These are phyloP conservation scores for Nannospalax galili DNA, from an alignment of 2,113 vertebrate genomes.

Conservation along the genomic window DNA sequence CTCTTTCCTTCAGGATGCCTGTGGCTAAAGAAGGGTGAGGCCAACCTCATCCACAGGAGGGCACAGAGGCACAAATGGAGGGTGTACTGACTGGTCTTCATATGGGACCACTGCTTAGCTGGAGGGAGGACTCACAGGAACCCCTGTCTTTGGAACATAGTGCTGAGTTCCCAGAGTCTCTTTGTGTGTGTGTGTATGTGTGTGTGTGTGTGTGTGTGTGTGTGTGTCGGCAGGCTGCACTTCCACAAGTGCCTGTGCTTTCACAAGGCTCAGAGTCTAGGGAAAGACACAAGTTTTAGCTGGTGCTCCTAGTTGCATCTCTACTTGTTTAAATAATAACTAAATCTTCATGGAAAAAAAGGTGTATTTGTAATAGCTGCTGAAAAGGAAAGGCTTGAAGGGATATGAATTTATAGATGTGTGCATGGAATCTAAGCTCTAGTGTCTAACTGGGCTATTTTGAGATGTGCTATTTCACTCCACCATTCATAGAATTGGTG, in stretches of 20 bases:
- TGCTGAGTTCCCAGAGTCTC: background rate
- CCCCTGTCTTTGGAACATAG: background rate
- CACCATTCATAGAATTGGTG: background rate
- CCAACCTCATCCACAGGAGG: background rate
- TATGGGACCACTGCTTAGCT: background rate
- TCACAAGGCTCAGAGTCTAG: background rate
- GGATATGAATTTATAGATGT: background rate
- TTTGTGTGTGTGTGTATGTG: too few species aligned
- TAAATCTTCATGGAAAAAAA: background rate
- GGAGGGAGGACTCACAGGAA: background rate
- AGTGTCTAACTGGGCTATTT: background rate
- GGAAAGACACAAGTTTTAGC: background rate
- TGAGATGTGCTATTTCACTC: background rate
- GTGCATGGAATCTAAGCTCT: background rate
- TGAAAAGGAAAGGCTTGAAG: background rate
- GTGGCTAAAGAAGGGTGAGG: background rate
- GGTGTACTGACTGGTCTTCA: background rate
- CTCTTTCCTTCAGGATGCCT: constrained; percentile 2
- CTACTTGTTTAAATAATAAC: background rate
- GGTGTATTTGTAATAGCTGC: background rate
- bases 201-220: too few species aligned
- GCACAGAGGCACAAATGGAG: too few species aligned
- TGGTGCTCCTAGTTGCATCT: background rate
- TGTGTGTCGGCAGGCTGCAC: rapidly evolving
- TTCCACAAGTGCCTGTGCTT: background rate